Base-by-base conservation (phyloP, 2,113 vertebrate genomes). In the Bufo bufo region DNA sequence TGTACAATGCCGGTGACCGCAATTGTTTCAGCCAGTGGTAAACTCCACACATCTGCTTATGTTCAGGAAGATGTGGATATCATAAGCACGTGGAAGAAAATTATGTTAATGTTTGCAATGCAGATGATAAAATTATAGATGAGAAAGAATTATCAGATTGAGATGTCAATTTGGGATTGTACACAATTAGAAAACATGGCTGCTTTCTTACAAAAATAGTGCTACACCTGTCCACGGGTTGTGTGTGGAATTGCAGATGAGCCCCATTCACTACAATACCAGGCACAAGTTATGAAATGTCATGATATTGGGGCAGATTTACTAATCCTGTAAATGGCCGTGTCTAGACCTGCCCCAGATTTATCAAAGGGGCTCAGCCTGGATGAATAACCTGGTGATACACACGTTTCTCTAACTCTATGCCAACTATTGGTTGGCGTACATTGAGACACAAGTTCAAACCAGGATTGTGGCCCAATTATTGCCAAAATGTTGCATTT, bases 21-120 rank as follows among this genome's bases (percentile, higher is more conserved):
- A 63, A 66, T 52, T 61, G 47, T 33, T 47, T 52, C 59, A 54
- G 74, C n/a, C 75, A 65, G 45, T 63, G 58, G 45, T 16, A 17
- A 54, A 17, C 56, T 14, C 10, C 17, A 56, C 23, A 78, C 84
- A 85, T 77, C 84, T 85, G 72, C 17, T 69, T 66, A 23, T 50
- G n/a, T 9, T 33, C 47, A 33, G 33, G 20, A 20, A 63, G 59
- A 66, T 75, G 54, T 59, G 69, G 23, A 12, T 85, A 47, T 45
- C 45, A 61, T 63, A 33, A 52, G 47, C 58, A 17, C 19, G 9
- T 66, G 63, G 49, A 85, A 63, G 72, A 74, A 77, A 77, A 85
- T 20, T 6, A 7, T 85, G 14, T 63, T 58, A 17, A 54, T 74
- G n/a, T 17, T 11, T 74, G 83, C 69, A 58, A 23, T 58, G 83